Base-by-base conservation (phyloP, 1,140 invertebrate species). In the Lordiphosa mommai region DNA sequence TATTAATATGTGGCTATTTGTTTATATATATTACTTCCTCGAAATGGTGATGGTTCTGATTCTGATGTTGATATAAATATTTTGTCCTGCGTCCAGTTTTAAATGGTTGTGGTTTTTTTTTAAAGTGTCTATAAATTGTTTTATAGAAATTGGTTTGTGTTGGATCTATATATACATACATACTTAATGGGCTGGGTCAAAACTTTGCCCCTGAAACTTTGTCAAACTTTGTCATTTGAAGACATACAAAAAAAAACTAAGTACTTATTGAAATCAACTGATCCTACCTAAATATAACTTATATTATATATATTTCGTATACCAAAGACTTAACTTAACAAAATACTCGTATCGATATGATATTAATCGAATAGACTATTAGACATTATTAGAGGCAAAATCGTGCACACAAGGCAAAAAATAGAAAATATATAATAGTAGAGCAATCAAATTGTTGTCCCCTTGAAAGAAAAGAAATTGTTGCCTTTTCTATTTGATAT, bases 331-430 rank as follows among this genome's bases (percentile, higher is more conserved):
- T 82, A 68, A 66, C 34, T 70, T 68, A 73, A 67, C 66, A 20
- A 46, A 27, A 33, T 60, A 70, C 68, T 82, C 52, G 52, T 9
- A 44, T 14, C 17, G 2, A n/a, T 59, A 66, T 69, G 56, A 80
- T 69, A 79, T 79, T 79, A 79, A 60, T 69, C 64, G 66, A 46
- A 82, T 82, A 82, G 76, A 84, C 76, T 82, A 46, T 68, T 82
- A 82, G 76, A 46, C 52, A 84, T 66, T 76, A 72, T 64, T 80
- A 56, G 50, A 61, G 16, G 38, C 57, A 58, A 53, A 34, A 5
- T 14, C 63, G 51, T 52, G 23, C 47, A 50, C 3, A 38, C n/a
- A 36, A 23, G 32, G 44, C 41, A 61, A 27, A 32, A 14, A 50
- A 14, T 8, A 46, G 55, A 51, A 37, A 37, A 52, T 33, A n/a